Base-by-base conservation (phyloP, 2,797 vertebrate genomes). In the Galagoides demidoff region DNA sequence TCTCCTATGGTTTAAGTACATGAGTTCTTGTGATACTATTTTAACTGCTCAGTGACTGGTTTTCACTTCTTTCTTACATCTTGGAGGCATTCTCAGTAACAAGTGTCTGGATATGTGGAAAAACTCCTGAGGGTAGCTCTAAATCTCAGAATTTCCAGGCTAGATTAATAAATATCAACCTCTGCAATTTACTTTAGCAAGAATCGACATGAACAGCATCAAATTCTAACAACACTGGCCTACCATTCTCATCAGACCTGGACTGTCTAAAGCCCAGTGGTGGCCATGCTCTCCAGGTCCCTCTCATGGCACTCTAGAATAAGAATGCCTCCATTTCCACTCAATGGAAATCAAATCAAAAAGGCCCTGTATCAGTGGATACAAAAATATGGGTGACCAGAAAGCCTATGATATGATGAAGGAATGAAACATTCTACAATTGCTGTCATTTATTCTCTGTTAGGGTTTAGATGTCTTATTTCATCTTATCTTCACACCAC, bases 31-130 rank as follows among this genome's bases (percentile, higher is more conserved):
- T 29, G 49, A 70, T 9, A 77, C 39, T 85, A 39, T 86, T 92
- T 89, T 89, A 87, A 94, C 57, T 71, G 10, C 8, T 73, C 23
- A 71, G 55, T 90, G 78, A 83, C 63, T 39, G 27, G 20, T 66
- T 94, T 95, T 92, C 55, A 59, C 34, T 87, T 64, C 63, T 73
- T 85, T 94, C 76, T 89, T 64, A 86, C 82, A 90, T 84, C 61
- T 57, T 57, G 7, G 43, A 39, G 31, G 31, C 85, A n/a, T 31
- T 92, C 43, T 79, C 45, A 45, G 61, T 95, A 52, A 84, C n/a
- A 66, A 49, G 9, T 76, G 89, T 95, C 52, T 86, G 52, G 31
- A 71, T 95, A 86, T 34, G 29, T 19, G 22, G 17, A n/a, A n/a
- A n/a, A n/a, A n/a, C n/a, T n/a, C n/a, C 34, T 77, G 76, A 83